Conservation (phyloP, 2,888 invertebrate genomes). For the Chaetogeoica ovagalla region DNA sequence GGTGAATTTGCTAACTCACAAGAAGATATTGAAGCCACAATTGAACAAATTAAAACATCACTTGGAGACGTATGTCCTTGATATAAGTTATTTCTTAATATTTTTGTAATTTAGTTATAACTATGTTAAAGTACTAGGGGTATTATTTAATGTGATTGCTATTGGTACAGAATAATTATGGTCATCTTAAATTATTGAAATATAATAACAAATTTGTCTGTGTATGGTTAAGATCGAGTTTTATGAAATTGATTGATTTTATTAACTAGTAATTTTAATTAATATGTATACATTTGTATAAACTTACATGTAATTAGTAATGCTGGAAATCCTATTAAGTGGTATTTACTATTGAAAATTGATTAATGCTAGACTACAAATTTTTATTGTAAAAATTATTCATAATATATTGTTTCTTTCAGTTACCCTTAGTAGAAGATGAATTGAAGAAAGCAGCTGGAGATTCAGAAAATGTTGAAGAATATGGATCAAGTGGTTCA, state of each 20-base stretch:
- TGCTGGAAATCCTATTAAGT: too few species aligned
- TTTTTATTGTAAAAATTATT: background rate
- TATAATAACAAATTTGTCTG: background rate
- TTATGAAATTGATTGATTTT: too few species aligned
- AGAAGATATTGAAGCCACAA: slow-evolving; percentile 77
- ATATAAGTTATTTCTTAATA: slow-evolving; percentile 19
- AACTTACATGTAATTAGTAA: too few species aligned
- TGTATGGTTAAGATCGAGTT: background rate
- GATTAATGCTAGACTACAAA: background rate
- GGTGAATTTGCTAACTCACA: slow-evolving; percentile 89
- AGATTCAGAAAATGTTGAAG: slow-evolving; percentile 66
- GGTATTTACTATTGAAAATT: background rate
- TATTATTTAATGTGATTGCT: too few species aligned
- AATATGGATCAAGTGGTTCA: slow-evolving; percentile 59
- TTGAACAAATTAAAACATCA: slow-evolving; percentile 74
- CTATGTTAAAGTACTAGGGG: background rate
- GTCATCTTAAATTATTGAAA: too few species aligned
- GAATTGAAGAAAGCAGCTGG: slow-evolving; percentile 76
- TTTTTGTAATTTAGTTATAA: background rate
- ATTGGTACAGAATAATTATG: too few species aligned
- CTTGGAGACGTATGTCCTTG: slow-evolving; percentile 68
- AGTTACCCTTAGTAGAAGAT: slow-evolving; percentile 66
- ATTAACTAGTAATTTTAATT: too few species aligned
- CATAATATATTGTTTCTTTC: slow-evolving; percentile 32
- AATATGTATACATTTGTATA: too few species aligned